A percentile compares a stretch with the other conserved stretches of the same genome.
Evolutionary conservation across 2,888 invertebrate species (phyloP).

Genomic region (Pomacea canaliculata): DNA sequence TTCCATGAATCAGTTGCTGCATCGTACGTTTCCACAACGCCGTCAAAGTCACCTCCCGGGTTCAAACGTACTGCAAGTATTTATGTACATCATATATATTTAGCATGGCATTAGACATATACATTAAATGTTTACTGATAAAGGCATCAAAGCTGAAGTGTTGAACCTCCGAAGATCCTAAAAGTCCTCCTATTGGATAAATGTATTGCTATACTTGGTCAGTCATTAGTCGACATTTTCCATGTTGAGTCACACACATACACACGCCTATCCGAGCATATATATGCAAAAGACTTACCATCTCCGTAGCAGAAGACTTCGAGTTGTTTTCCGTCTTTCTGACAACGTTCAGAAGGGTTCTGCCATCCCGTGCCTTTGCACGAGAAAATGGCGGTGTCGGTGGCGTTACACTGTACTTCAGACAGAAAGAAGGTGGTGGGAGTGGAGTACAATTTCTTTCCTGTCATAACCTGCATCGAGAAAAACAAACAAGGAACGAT

Average conservation of each 20-base stretch:
- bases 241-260: neutral
- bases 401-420: constrained; percentile 45
- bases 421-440: constrained; percentile 11
- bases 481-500: no score
- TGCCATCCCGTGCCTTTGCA: constrained; percentile 46
- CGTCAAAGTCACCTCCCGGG: constrained; percentile 26
- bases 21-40: constrained; percentile 35
- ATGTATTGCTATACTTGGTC: neutral
- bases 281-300: neutral
- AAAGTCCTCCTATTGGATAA: no score
- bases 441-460: no score
- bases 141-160: neutral
- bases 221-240: neutral
- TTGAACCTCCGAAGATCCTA: no score
- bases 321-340: neutral
- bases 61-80: constrained; percentile 33
- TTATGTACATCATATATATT: no score
- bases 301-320: constrained; percentile 21
- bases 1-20: constrained; percentile 3
- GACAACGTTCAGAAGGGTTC: neutral
- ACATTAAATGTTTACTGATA: neutral
- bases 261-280: neutral
- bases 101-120: no score
- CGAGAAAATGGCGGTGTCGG: constrained; percentile 39
- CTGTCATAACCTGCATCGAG: no score